These are phyloP conservation scores for Agraylea sexmaculata DNA, from an alignment of 1,140 invertebrate species.

Conservation along the genomic window DNA sequence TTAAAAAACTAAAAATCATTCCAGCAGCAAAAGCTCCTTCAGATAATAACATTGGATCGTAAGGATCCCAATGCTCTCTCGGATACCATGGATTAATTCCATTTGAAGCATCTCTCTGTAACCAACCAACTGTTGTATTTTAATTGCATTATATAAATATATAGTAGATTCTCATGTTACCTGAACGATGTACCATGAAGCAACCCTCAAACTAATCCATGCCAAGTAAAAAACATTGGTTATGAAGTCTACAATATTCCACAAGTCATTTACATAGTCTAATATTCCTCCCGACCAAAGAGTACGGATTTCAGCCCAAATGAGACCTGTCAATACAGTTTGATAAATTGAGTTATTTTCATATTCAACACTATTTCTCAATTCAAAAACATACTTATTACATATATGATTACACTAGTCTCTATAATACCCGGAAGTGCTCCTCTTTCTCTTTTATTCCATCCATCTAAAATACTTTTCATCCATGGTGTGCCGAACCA, in stretches of 20 bases:
- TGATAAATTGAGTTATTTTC: neutral
- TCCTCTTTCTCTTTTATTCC: conserved; percentile 69
- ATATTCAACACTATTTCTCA: neutral
- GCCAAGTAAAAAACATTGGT: conserved; percentile 88
- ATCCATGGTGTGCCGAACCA: conserved; percentile 66
- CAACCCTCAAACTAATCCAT: conserved; percentile 72
- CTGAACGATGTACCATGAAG: conserved; percentile 65
- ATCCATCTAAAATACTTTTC: conserved; percentile 50
- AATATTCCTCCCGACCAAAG: conserved; percentile 79
- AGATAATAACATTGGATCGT: conserved; percentile 86
- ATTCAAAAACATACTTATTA: conserved; percentile 55
- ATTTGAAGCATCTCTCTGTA: conserved; percentile 55
- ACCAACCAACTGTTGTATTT: neutral
- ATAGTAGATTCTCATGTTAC: conserved; percentile 33
- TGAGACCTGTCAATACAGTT: conserved; percentile 56
- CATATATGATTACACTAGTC: conserved; percentile 66
- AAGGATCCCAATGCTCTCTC: conserved; percentile 81
- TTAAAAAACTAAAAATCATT: conserved; percentile 91
- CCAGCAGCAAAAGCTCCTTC: conserved; percentile 90
- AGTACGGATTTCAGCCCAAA: conserved; percentile 79
- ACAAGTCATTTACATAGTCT: conserved; percentile 85
- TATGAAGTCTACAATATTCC: conserved; percentile 96
- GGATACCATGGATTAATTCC: conserved; percentile 71
- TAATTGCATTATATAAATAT: neutral
- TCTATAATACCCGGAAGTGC: conserved; percentile 78